Conservation (phyloP, 2,888 invertebrate species). For the Eupithecia exiguata region DNA sequence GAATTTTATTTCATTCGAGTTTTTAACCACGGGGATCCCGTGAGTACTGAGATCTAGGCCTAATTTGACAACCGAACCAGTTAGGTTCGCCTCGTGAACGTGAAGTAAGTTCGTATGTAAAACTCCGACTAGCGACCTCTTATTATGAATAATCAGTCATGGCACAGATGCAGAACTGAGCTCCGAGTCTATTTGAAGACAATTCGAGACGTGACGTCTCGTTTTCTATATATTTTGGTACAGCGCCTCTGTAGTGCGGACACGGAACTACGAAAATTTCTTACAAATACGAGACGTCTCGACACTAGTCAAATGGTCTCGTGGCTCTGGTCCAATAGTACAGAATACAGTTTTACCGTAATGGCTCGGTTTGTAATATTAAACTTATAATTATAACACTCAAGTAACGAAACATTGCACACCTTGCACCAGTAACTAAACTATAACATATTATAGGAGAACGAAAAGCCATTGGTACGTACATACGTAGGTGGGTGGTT, state of each 20-base stretch:
- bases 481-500: neutral
- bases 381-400: conserved; percentile 2
- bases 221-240: no score
- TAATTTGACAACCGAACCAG: no score
- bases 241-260: no score
- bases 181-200: no score
- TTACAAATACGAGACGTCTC: no score
- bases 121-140: neutral
- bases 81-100: no score
- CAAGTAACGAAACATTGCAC: neutral
- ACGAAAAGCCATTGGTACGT: neutral
- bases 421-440: conserved; percentile 9
- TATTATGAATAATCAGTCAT: conserved; percentile 19
- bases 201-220: no score
- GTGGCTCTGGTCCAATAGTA: neutral
- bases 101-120: conserved; percentile 1
- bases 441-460: neutral
- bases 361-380: conserved; percentile 21
- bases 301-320: no score
- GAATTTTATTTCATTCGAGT: no score
- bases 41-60: no score
- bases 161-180: neutral
- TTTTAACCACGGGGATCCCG: no score
- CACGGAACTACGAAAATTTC: no score
- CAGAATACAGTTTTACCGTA: conserved; percentile 14